Evolutionary conservation across 2,888 invertebrate species (phyloP).

Genomic region (Heliconius aoede): DNA sequence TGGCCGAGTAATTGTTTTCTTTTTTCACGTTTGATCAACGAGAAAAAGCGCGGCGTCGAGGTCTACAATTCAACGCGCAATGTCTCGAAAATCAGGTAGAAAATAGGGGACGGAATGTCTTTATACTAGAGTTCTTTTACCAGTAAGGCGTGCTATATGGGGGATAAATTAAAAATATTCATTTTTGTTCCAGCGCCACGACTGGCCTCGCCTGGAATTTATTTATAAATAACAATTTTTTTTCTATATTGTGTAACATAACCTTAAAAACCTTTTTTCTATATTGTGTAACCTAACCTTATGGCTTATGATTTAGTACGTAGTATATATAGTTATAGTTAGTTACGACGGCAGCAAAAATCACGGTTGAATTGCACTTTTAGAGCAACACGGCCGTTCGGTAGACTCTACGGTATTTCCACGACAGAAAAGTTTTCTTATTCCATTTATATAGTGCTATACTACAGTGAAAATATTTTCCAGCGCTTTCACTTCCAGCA

Average conservation of each 20-base stretch:
- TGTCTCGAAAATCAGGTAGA: no score
- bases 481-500: constrained; percentile 9
- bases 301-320: constrained; percentile 2
- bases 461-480: constrained; percentile 18
- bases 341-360: constrained; percentile 27
- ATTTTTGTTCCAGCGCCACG: no score
- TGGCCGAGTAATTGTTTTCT: neutral
- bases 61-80: no score
- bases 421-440: constrained; percentile 23
- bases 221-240: no score
- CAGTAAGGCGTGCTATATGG: no score
- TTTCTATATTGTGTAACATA: no score
- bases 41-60: no score
- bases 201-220: no score
- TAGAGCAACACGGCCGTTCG: neutral
- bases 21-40: no score
- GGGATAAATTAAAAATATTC: no score
- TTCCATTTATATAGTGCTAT: neutral
- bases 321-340: constrained; percentile 13
- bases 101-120: no score
- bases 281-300: neutral
- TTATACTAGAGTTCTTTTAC: no score
- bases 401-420: constrained; percentile 13
- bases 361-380: constrained; percentile 29
- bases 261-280: neutral